Base-by-base conservation (phyloP, 2,113 vertebrate genomes). In the Daboia siamensis region DNA sequence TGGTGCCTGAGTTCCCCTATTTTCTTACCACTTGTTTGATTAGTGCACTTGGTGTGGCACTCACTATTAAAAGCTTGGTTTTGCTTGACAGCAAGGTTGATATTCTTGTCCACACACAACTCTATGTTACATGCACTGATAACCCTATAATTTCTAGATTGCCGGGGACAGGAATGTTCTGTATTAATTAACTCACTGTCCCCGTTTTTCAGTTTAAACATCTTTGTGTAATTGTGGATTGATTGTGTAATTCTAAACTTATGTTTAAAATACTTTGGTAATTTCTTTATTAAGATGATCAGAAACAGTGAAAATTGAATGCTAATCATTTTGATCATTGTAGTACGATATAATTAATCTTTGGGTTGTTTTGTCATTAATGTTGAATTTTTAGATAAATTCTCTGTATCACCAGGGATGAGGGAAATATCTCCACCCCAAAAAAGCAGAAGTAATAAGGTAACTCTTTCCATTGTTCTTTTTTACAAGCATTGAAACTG, bases 381-480 rank as follows among this genome's bases (percentile, higher is more conserved):
- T 61, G 3, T 6, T 93, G 86, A 88, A 69, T 1, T 64, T 94
- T 61, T 48, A 94, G 92, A 92, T 85, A 93, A 87, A 52, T 54
- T 33, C 1, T 12, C 15, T 93, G 80, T 93, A 44, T 21, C 86
- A 89, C 1, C 84, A 89, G 85, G 2, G 20, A 4, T 10, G 0
- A 0, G 91, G 80, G 92, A 93, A 24, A 92, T 90, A 74, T 86
- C 87, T 85, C 93, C 94, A 92, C 55, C 90, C 84, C 94, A 91
- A 93, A 94, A 74, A 87, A 9, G 46, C 39, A 90, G 9, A 84
- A 92, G 95, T 92, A 93, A 95, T 93, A 95, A 95, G 96, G 96
- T 86, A 33, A 84, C 52, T 74, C 56, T 95, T 26, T 92, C n/a
- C 26, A 2, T 10, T 1, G 88, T 61, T 52, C 69, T 4, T 89